These are phyloP conservation scores for Cyprinodon diabolis DNA, from an alignment of 2,797 vertebrate species.

Conservation along the genomic window DNA sequence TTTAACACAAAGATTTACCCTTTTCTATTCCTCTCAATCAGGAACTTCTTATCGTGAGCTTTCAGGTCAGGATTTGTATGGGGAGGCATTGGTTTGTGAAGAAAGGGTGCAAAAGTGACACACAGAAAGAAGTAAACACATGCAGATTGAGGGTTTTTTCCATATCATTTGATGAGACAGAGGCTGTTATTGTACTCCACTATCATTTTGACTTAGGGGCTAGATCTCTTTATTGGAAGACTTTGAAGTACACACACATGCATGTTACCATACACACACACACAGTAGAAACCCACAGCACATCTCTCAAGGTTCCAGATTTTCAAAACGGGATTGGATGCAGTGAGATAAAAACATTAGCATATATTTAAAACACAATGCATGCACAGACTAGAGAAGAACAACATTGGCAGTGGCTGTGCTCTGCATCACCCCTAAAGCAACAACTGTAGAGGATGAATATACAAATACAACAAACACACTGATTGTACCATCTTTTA, in stretches of 20 bases:
- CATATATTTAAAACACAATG: constrained; percentile 64
- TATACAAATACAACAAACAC: constrained; percentile 31
- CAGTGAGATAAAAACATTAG: constrained; percentile 71
- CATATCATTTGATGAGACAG: constrained; percentile 67
- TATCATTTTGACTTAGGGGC: constrained; percentile 59
- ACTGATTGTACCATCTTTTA: constrained; percentile 24
- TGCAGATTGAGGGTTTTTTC: constrained; percentile 52
- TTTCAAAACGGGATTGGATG: constrained; percentile 61
- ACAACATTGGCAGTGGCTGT: constrained; percentile 17
- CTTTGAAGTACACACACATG: constrained; percentile 17
- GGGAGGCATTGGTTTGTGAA: constrained; percentile 16
- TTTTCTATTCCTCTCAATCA: constrained; percentile 40
- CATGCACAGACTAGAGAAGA: constrained; percentile 38
- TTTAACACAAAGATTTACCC: constrained; percentile 24
- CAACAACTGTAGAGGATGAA: constrained; percentile 20
- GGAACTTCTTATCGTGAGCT: constrained; percentile 46
- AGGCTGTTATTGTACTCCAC: constrained; percentile 59
- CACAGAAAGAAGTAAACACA: constrained; percentile 45
- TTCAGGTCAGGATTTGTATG: constrained; percentile 48
- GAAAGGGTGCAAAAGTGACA: constrained; percentile 27
- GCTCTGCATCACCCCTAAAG: constrained; percentile 30
- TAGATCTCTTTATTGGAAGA: constrained; percentile 44
- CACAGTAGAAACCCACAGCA: constrained; percentile 46
- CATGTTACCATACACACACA: constrained; percentile 6
- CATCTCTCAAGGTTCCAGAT: constrained; percentile 50